These are phyloP conservation scores for Drosophila robusta DNA, from an alignment of 2,888 invertebrate species.

Conservation along the genomic window DNA sequence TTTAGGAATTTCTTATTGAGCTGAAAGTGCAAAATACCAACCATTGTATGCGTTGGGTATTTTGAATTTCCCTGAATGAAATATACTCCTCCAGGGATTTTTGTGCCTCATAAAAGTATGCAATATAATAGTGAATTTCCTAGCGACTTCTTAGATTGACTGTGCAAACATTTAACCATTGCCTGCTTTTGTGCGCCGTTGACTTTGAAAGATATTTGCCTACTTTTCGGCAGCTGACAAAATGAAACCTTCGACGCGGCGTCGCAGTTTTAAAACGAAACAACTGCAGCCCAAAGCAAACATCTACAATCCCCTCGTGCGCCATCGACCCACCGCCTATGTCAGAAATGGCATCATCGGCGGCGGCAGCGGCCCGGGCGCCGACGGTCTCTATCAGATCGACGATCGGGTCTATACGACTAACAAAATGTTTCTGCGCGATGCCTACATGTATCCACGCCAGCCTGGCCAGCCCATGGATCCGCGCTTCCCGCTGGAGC, in stretches of 20 bases:
- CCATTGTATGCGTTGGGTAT: too few relatives aligned
- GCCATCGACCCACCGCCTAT: conserved; percentile 78
- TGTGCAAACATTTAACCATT: conserved; percentile 12
- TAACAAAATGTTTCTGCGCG: conserved; percentile 83
- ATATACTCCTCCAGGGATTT: not conserved
- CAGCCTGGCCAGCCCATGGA: conserved; percentile 83
- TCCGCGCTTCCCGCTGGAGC: conserved; percentile 83
- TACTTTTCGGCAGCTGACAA: conserved; percentile 29
- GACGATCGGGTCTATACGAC: conserved; percentile 84
- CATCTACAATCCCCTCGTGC: conserved; percentile 68
- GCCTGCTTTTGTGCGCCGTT: conserved; percentile 36
- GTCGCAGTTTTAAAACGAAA: conserved; percentile 83
- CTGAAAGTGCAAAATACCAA: not conserved
- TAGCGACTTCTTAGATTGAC: too few relatives aligned
- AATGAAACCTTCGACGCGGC: conserved; percentile 82
- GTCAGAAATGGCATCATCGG: conserved; percentile 83
- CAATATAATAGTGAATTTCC: conserved; percentile 6
- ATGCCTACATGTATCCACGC: conserved; percentile 84
- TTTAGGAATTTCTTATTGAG: not conserved
- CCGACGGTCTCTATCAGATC: conserved; percentile 82
- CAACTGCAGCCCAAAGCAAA: conserved; percentile 69
- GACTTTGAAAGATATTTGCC: conserved; percentile 38
- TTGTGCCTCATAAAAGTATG: conserved; percentile 36
- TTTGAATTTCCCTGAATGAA: not conserved
- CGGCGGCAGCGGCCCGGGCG: conserved; percentile 78